phyloP scores from a whole-genome alignment of 2,888 invertebrate species.

The Agonum fuliginosum region DNA sequence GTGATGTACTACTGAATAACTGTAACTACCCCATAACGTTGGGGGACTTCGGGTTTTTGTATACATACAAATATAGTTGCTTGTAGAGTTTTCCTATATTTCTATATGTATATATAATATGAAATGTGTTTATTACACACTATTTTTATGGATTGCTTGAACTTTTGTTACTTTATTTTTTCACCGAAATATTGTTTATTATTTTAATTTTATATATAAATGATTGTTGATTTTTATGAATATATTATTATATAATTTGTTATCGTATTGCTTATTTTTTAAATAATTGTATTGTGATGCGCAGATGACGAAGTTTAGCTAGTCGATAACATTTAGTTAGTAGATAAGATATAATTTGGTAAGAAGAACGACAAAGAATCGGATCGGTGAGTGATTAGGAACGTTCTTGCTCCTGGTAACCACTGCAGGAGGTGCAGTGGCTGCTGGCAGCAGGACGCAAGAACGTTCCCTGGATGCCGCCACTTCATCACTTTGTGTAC shows the following conservation, averaged over 20 bases:
- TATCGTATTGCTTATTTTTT: constrained; percentile 51
- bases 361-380: constrained; percentile 19
- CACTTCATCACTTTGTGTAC: too few species aligned
- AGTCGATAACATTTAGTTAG: constrained; percentile 7
- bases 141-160: constrained; percentile 60
- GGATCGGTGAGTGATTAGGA: background rate
- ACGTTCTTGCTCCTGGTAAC: constrained; percentile 1
- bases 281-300: constrained; percentile 29
- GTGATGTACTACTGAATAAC: constrained; percentile 25
- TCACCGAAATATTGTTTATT: constrained; percentile 63
- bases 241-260: constrained; percentile 62
- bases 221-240: constrained; percentile 62
- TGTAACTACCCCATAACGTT: constrained; percentile 33
- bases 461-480: background rate
- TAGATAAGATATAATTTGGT: constrained; percentile 21
- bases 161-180: constrained; percentile 64
- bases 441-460: constrained; percentile 10
- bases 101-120: constrained; percentile 56
- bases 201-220: constrained; percentile 62
- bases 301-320: constrained; percentile 14
- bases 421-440: constrained; percentile 8
- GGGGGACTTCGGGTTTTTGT: constrained; percentile 52
- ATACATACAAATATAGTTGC: constrained; percentile 54
- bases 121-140: constrained; percentile 58
- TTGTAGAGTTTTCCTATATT: constrained; percentile 58